A percentile compares a stretch with the other conserved stretches of the same genome.
These are phyloP conservation scores for Chiroxiphia lanceolata DNA, from an alignment of 2,797 vertebrate species.

Conservation along the genomic window DNA sequence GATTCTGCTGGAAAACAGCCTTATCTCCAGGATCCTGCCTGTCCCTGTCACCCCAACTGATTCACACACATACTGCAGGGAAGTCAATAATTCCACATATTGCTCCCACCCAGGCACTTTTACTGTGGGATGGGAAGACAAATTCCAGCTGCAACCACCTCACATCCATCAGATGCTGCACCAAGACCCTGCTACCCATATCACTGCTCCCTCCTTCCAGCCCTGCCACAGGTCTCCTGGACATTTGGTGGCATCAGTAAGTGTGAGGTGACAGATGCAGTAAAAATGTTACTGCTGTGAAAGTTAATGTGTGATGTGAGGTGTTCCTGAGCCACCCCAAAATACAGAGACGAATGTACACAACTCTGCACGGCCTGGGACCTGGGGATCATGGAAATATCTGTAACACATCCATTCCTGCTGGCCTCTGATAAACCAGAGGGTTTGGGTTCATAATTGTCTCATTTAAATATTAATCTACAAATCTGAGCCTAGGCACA, in stretches of 20 bases:
- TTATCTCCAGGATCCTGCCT: not conserved
- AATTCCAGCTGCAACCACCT: not conserved
- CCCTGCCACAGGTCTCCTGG: not conserved
- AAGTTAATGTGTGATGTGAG: not conserved
- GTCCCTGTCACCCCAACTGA: accelerated
- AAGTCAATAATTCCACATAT: no score
- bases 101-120: no score
- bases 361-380: accelerated
- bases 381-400: accelerated
- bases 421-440: not conserved
- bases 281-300: not conserved
- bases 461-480: accelerated
- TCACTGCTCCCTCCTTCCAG: not conserved
- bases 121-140: accelerated
- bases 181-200: not conserved
- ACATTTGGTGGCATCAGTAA: not conserved
- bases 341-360: not conserved
- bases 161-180: accelerated
- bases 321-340: not conserved
- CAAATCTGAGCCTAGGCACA: not conserved
- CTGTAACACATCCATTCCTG: not conserved
- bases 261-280: no score
- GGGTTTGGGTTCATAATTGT: not conserved
- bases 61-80: not conserved
- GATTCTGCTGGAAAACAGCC: not conserved